Conservation (phyloP, 2,888 invertebrate species). For the Anaspis maculata region DNA sequence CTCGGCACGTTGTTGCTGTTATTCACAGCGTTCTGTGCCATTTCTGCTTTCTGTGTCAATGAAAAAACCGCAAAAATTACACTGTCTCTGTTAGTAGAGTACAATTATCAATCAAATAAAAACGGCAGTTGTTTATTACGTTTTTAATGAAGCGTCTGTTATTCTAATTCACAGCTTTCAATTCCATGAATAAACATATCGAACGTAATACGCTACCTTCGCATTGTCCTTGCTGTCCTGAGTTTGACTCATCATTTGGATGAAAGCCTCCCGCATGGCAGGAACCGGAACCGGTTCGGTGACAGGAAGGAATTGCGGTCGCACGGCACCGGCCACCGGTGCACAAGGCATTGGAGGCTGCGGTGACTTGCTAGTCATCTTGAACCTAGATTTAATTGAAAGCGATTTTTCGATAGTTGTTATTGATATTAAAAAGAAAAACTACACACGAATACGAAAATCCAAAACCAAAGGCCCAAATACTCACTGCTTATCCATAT, state of each 20-base stretch:
- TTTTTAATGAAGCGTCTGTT: background rate
- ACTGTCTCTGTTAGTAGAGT: too few species aligned
- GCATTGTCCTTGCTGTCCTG: slow-evolving; percentile 3
- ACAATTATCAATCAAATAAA: background rate
- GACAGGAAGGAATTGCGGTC: slow-evolving; percentile 61
- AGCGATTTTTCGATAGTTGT: too few species aligned
- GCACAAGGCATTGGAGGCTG: too few species aligned
- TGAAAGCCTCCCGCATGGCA: slow-evolving; percentile 50
- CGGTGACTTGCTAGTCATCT: slow-evolving; percentile 6
- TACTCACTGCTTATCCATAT: slow-evolving; percentile 35
- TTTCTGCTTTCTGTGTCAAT: too few species aligned
- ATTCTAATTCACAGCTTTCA: background rate
- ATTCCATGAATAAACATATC: too few species aligned
- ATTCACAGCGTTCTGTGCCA: too few species aligned
- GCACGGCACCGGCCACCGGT: slow-evolving; percentile 49
- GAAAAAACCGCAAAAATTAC: too few species aligned
- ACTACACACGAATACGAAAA: too few species aligned
- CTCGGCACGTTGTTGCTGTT: slow-evolving; percentile 54
- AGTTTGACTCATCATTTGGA: slow-evolving; percentile 37
- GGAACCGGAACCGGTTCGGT: slow-evolving; percentile 74
- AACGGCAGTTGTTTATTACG: background rate
- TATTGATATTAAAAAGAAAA: too few species aligned
- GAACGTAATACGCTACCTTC: background rate
- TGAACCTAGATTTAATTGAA: slow-evolving; percentile 7
- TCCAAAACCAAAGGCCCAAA: too few species aligned